phyloP scores from a whole-genome alignment of 1,140 invertebrate genomes.

The Oreohelix idahoensis region DNA sequence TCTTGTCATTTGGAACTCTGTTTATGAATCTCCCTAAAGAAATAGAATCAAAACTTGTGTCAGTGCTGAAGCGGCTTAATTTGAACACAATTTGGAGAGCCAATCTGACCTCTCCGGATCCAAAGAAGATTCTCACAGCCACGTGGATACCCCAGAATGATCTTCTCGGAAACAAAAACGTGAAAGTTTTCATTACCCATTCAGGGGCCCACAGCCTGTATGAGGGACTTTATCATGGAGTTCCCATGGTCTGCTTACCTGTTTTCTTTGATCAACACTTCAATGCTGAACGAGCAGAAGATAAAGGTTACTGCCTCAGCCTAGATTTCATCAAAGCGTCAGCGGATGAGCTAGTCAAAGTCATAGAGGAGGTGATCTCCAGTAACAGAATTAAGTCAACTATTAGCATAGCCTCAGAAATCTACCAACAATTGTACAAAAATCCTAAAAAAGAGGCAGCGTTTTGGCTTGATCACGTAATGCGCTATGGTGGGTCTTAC shows the following conservation, averaged over 20 bases:
- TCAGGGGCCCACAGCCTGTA: slow-evolving; percentile 55
- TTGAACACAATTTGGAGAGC: slow-evolving; percentile 24
- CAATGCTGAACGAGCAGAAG: slow-evolving; percentile 41
- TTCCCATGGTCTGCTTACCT: slow-evolving; percentile 79
- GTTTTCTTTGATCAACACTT: slow-evolving; percentile 67
- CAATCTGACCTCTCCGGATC: slow-evolving; percentile 21
- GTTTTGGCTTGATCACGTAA: not conserved
- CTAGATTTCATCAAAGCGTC: slow-evolving; percentile 20
- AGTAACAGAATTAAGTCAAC: not conserved
- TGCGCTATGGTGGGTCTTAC: not conserved
- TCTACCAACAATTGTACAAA: not conserved
- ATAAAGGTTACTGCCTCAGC: slow-evolving; percentile 29
- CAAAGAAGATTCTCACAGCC: slow-evolving; percentile 15
- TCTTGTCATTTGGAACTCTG: slow-evolving; percentile 48
- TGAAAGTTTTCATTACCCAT: slow-evolving; percentile 54
- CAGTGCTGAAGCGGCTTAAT: slow-evolving; percentile 9
- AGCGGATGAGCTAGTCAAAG: slow-evolving; percentile 27
- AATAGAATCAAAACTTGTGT: slow-evolving; percentile 37
- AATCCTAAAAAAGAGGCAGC: not conserved
- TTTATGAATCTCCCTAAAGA: slow-evolving; percentile 17
- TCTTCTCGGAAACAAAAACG: slow-evolving; percentile 34
- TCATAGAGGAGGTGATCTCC: slow-evolving; percentile 39
- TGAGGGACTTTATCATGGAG: slow-evolving; percentile 55
- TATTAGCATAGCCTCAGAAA: not conserved
- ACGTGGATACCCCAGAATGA: slow-evolving; percentile 34